phyloP scores from a whole-genome alignment of 1,140 invertebrate species.

The Drosophila navojoa region DNA sequence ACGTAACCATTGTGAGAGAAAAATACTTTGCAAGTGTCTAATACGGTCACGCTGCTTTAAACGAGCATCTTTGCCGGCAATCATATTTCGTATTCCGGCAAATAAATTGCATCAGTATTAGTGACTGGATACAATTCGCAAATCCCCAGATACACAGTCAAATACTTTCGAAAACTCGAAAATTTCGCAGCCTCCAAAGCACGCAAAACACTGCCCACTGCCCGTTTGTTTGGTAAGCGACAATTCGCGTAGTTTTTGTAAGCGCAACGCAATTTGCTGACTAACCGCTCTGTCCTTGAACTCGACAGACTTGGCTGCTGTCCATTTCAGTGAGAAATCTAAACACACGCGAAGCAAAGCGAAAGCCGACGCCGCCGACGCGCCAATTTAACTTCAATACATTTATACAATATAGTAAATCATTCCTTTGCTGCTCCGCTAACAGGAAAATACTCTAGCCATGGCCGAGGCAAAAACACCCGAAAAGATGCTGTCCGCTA shows the following conservation, averaged over 20 bases:
- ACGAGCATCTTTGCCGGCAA: conserved; percentile 24
- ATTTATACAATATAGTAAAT: conserved; percentile 18
- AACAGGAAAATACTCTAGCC: conserved; percentile 9
- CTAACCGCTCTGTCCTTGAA: conserved; percentile 71
- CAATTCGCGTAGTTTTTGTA: conserved; percentile 26
- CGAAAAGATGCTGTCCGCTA: conserved; percentile 74
- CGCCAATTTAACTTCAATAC: conserved; percentile 8
- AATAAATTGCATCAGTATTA: conserved; percentile 66
- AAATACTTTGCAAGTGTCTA: neutral
- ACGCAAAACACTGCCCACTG: conserved; percentile 5
- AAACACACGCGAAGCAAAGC: conserved; percentile 20
- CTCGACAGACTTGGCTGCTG: conserved; percentile 70
- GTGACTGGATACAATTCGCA: conserved; percentile 36
- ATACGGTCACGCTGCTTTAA: neutral
- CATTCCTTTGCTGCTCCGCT: conserved; percentile 1
- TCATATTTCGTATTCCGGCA: conserved; percentile 44
- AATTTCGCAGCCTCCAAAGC: conserved; percentile 14
- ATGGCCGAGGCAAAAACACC: conserved; percentile 78
- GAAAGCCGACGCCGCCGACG: conserved; percentile 30
- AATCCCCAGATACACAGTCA: conserved; percentile 14
- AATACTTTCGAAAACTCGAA: neutral
- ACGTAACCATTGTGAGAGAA: neutral
- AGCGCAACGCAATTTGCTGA: conserved; percentile 69
- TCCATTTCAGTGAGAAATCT: conserved; percentile 42
- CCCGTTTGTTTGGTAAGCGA: conserved; percentile 32